Percentiles rank a stretch among this genome's conserved stretches.
phyloP scores from a whole-genome alignment of 2,113 vertebrate genomes.

The Burhinus oedicnemus region DNA sequence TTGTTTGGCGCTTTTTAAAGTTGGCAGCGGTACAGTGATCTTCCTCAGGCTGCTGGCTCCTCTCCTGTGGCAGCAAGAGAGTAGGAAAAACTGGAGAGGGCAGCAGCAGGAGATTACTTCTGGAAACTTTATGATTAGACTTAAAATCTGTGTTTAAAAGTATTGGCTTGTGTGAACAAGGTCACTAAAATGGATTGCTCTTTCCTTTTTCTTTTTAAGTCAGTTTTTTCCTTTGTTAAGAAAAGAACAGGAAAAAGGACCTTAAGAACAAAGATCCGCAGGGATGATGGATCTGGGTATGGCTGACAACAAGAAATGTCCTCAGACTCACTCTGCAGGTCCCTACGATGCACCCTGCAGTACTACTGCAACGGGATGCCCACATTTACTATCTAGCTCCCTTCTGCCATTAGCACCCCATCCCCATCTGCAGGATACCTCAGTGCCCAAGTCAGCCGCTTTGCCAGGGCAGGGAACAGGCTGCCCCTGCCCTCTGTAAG shows the following conservation, averaged over 20 bases:
- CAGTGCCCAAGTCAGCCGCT: neutral
- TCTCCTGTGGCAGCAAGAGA: neutral
- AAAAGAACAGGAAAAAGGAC: neutral
- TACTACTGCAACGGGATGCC: rapidly evolving
- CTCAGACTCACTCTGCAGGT: neutral
- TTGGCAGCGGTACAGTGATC: neutral
- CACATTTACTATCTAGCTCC: rapidly evolving
- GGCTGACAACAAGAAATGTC: neutral
- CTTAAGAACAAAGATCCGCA: neutral
- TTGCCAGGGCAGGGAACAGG: neutral
- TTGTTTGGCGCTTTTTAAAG: neutral
- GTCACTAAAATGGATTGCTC: neutral
- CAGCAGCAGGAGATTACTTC: neutral
- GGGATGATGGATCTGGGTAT: neutral
- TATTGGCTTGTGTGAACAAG: neutral
- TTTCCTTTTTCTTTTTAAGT: neutral
- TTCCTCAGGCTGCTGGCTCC: neutral
- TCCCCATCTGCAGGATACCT: neutral
- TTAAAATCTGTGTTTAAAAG: neutral
- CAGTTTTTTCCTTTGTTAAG: neutral
- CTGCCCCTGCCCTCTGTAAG: neutral
- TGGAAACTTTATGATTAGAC: neutral
- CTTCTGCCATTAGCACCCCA: neutral
- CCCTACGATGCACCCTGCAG: neutral
- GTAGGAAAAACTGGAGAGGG: neutral